phyloP scores from a whole-genome alignment of 2,113 vertebrate species.

The Rana temporaria region DNA sequence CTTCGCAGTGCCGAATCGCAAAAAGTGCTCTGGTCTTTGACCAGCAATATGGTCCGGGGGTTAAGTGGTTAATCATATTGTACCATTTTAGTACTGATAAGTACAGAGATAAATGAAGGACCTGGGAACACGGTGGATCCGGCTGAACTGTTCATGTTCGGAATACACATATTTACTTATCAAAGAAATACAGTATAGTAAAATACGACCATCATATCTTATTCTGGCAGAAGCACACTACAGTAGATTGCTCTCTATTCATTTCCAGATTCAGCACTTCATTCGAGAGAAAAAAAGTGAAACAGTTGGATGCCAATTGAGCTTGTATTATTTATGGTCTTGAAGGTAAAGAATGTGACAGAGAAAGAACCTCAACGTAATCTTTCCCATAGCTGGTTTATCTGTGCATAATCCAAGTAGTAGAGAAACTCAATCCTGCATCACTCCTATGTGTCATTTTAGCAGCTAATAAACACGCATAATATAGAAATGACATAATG shows the following conservation, averaged over 20 bases:
- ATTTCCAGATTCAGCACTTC: conserved; percentile 30
- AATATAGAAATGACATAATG: conserved; percentile 51
- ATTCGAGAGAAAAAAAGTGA: conserved; percentile 1
- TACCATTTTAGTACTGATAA: too few species aligned
- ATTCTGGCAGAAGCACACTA: conserved; percentile 17
- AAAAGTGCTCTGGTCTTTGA: too few species aligned
- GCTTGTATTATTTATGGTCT: conserved; percentile 24
- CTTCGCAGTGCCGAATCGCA: too few species aligned
- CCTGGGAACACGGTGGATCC: background rate
- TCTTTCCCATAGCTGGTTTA: conserved; percentile 33
- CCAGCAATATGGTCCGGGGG: too few species aligned
- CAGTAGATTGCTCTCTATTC: background rate
- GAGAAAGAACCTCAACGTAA: background rate
- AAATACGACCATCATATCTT: background rate
- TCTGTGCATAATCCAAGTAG: conserved; percentile 42
- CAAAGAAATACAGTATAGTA: background rate
- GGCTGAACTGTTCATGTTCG: background rate
- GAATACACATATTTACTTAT: conserved; percentile 7
- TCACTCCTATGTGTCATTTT: conserved; percentile 44
- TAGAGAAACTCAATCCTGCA: conserved; percentile 29
- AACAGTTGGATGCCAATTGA: conserved; percentile 28
- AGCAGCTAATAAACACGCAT: conserved; percentile 54
- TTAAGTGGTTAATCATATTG: too few species aligned
- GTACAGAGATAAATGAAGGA: too few species aligned
- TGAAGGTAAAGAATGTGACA: conserved; percentile 16